Evolutionary conservation across 2,888 invertebrate genomes (phyloP).

Genomic region (Notocelia uddmanniana): DNA sequence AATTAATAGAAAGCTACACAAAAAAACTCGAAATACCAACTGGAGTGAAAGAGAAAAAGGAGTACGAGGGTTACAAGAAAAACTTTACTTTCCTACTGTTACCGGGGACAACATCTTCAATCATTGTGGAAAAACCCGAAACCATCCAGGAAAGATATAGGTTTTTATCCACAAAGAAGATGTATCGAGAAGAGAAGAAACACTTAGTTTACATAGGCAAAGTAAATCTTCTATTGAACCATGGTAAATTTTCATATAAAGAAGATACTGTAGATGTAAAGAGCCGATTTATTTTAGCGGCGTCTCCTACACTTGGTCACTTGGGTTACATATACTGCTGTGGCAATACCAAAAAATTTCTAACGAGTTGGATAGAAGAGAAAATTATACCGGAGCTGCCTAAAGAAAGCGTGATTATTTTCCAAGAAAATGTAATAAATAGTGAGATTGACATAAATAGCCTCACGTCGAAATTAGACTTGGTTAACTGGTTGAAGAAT

Average conservation of each 20-base stretch:
- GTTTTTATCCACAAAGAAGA: slow-evolving; percentile 32
- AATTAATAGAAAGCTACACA: slow-evolving; percentile 9
- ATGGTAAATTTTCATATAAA: background rate
- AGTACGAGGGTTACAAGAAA: slow-evolving; percentile 13
- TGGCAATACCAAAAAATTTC: background rate
- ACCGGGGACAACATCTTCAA: background rate
- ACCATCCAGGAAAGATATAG: slow-evolving; percentile 30
- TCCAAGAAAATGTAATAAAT: slow-evolving; percentile 13
- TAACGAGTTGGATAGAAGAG: slow-evolving; percentile 29
- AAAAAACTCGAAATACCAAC: slow-evolving; percentile 1
- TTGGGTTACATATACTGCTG: background rate
- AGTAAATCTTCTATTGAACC: background rate
- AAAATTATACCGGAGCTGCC: slow-evolving; percentile 21
- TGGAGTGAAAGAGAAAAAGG: background rate
- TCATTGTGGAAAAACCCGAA: slow-evolving; percentile 44
- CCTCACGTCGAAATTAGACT: slow-evolving; percentile 18
- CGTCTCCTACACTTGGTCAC: slow-evolving; percentile 5
- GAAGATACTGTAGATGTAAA: background rate
- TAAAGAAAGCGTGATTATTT: slow-evolving; percentile 23
- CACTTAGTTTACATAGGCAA: slow-evolving; percentile 37
- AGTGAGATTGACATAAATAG: background rate
- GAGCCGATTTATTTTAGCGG: slow-evolving; percentile 17
- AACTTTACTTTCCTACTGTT: slow-evolving; percentile 19
- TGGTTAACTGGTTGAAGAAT: slow-evolving; percentile 25
- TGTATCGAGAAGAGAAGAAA: slow-evolving; percentile 14